Base-by-base conservation (phyloP, 2,797 vertebrate genomes). In the Sorex maritimensis region DNA sequence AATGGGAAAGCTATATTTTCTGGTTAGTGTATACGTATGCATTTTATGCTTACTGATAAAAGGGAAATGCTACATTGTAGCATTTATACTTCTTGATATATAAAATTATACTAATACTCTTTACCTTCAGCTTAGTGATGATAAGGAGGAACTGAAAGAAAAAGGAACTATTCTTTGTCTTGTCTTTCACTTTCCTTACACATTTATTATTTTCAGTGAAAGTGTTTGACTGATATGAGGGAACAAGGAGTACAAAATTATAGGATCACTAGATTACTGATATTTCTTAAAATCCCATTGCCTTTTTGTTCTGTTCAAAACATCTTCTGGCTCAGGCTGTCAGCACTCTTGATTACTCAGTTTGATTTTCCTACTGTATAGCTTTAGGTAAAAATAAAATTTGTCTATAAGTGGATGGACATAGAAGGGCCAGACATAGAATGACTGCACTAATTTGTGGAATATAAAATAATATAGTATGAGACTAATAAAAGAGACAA, bases 1-100 rank as follows among this genome's bases (percentile, higher is more conserved):
- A 90, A 74, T 34, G 34, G 28, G 15, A 55, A 79, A 28, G 34
- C 74, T 19, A 14, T 52, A 65, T 78, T 75, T 69, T 17, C 2
- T 2, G 79, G 72, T 13, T 77, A 4, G 1, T 24, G 28, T 15
- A 2, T n/a, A 24, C 17, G 21, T 41, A 30, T 65, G 44, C 12
- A 72, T 79, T 55, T 72, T 55, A 6, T 91, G 84, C 58, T 88
- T 68, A 28, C 6, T 28, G 52, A 21, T 55, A 71, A 69, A 83
- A 17, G 65, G 2, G 26, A 28, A 30, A n/a, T 1, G 14, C 5
- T 63, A 13, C 0, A 2, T 23, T 68, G 1, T 49, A 74, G 55
- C 78, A 73, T n/a, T 49, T 84, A 74, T 26, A 14, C 13, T 79
- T 91, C 55, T 73, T 84, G 6, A 30, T 58, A 58, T 11, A 14